These are phyloP conservation scores for Polypterus senegalus DNA, from an alignment of 2,113 vertebrate genomes.

Conservation along the genomic window DNA sequence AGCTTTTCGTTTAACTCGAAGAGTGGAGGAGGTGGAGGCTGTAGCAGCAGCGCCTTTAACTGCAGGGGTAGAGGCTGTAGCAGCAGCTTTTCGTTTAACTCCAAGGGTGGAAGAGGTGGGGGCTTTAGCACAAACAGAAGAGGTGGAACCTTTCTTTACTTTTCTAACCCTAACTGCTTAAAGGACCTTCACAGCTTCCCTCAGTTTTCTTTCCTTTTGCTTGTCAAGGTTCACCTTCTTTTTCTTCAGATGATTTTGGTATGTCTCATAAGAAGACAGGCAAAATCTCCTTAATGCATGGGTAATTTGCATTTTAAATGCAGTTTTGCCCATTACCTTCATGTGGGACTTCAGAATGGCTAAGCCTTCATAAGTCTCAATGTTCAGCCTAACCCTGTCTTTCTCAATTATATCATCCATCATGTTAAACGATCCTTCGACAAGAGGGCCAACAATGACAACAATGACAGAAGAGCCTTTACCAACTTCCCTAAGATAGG, in stretches of 20 bases:
- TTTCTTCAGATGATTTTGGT: slow-evolving; percentile 16
- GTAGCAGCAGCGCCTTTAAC: too few species aligned
- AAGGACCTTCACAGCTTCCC: too few species aligned
- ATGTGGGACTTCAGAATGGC: slow-evolving; percentile 13
- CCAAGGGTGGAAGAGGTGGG: too few species aligned
- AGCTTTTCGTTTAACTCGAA: too few species aligned
- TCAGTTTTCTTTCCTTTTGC: slow-evolving; percentile 11
- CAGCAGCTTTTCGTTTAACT: too few species aligned
- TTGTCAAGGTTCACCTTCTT: slow-evolving; percentile 8
- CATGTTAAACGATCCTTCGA: slow-evolving; percentile 17
- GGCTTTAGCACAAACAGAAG: too few species aligned
- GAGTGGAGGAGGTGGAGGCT: too few species aligned
- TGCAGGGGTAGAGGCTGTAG: too few species aligned
- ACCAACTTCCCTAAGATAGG: slow-evolving; percentile 14
- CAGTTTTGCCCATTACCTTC: slow-evolving; percentile 5
- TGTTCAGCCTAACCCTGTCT: slow-evolving; percentile 15
- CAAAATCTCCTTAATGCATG: slow-evolving; percentile 10
- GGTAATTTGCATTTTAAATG: slow-evolving; percentile 8
- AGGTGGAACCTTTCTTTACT: too few species aligned
- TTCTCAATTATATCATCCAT: slow-evolving; percentile 18
- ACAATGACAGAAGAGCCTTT: slow-evolving; percentile 15
- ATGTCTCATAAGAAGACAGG: slow-evolving; percentile 10
- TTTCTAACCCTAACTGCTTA: too few species aligned
- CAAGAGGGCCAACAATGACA: slow-evolving; percentile 17
- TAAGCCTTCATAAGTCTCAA: slow-evolving; percentile 18